These are phyloP conservation scores for Anoncus sp. DNA, from an alignment of 2,888 invertebrate genomes.

Conservation along the genomic window DNA sequence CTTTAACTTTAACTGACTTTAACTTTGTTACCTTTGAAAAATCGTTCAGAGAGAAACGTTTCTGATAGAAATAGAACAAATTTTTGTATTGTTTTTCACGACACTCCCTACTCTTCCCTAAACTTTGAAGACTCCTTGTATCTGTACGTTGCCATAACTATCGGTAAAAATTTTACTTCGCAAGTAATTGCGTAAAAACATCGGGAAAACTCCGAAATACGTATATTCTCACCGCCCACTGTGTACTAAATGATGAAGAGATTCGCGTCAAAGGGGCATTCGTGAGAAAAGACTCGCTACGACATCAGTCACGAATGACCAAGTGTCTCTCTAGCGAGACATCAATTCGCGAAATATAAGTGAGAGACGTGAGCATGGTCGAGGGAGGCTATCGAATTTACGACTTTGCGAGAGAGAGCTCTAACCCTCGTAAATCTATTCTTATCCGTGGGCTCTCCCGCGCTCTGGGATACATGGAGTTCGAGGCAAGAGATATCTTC, in stretches of 20 bases:
- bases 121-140: not conserved
- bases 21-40: too few relatives aligned
- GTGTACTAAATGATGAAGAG: not conserved
- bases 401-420: conserved; percentile 34
- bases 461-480: conserved; percentile 7
- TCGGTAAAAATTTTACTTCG: too few relatives aligned
- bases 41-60: not conserved
- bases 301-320: not conserved
- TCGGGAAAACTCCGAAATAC: not conserved
- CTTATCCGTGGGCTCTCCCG: conserved; percentile 47
- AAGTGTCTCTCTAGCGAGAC: not conserved
- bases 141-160: too few relatives aligned
- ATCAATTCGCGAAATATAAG: conserved; percentile 41
- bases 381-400: conserved; percentile 39
- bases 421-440: conserved; percentile 59
- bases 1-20: too few relatives aligned
- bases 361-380: conserved; percentile 22
- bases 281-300: not conserved
- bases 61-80: not conserved
- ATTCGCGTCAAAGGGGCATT: not conserved
- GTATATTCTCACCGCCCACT: not conserved
- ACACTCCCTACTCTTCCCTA: not conserved
- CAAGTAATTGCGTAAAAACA: not conserved
- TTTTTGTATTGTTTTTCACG: not conserved
- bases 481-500: conserved; percentile 32